Evolutionary conservation across 53 echinoderm and acorn worm species (phyloP).

Genomic region (Hippasteria phrygiana): DNA sequence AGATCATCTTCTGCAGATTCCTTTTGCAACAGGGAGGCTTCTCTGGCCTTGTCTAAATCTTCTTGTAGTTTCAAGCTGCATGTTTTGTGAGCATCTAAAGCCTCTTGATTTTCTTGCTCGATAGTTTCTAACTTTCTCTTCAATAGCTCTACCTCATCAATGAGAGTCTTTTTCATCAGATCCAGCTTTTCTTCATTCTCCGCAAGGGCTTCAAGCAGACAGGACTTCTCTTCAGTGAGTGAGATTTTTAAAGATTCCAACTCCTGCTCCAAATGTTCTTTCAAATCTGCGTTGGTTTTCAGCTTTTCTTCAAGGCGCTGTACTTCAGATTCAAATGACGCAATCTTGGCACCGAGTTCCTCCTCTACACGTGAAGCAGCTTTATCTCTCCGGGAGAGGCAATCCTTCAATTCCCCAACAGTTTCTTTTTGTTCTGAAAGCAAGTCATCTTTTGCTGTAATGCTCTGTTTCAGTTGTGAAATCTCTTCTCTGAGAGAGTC

Average conservation of each 20-base stretch:
- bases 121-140: constrained; percentile 55
- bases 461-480: constrained; percentile 35
- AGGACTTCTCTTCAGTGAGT: constrained; percentile 39
- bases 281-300: constrained; percentile 7
- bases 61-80: constrained; percentile 26
- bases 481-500: constrained; percentile 63
- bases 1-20: constrained; percentile 49
- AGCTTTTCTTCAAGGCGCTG: neutral
- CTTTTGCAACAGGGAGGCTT: neutral
- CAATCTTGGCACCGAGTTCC: constrained; percentile 2
- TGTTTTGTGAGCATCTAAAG: constrained; percentile 37
- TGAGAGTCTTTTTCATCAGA: constrained; percentile 28
- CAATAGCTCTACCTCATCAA: constrained; percentile 48
- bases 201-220: constrained; percentile 40
- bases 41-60: constrained; percentile 30
- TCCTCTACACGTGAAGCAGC: neutral
- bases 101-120: constrained; percentile 51
- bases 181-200: constrained; percentile 58
- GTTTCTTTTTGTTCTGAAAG: constrained; percentile 20
- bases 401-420: neutral
- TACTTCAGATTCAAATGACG: constrained; percentile 3
- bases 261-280: constrained; percentile 66
- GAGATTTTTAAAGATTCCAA: constrained; percentile 51
- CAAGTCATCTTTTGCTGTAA: constrained; percentile 40
- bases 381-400: neutral